phyloP scores from a whole-genome alignment of 2,113 vertebrate genomes.

The Trichechus manatus region DNA sequence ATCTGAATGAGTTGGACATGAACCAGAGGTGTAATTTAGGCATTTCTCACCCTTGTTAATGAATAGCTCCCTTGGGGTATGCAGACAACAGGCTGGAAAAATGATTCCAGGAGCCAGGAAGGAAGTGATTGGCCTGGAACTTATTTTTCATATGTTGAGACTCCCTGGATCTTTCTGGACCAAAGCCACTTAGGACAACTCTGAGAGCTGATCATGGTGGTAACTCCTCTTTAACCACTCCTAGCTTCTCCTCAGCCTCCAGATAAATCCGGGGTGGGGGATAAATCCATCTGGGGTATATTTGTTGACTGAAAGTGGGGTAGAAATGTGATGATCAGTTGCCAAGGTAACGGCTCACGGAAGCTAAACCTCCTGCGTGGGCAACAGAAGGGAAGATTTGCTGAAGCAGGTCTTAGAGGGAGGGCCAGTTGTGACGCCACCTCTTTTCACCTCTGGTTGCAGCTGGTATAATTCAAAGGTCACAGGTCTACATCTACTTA shows the following conservation, averaged over 20 bases:
- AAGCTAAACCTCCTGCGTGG: neutral
- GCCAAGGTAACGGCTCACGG: neutral
- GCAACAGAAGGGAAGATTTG: neutral
- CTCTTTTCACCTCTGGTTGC: neutral
- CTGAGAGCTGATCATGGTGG: neutral
- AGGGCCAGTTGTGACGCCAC: neutral
- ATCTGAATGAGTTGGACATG: slow-evolving; percentile 79
- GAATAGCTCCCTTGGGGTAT: slow-evolving; percentile 77
- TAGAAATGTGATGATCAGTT: neutral
- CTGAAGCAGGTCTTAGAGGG: neutral
- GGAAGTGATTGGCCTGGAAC: slow-evolving; percentile 69
- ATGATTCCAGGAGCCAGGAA: slow-evolving; percentile 75
- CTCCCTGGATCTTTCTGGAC: slow-evolving; percentile 69
- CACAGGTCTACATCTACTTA: neutral
- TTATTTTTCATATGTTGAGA: slow-evolving; percentile 63
- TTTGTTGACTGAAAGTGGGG: neutral
- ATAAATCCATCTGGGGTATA: neutral
- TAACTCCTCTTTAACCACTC: slow-evolving; percentile 22
- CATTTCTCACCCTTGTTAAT: slow-evolving; percentile 81
- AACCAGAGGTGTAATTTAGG: slow-evolving; percentile 79
- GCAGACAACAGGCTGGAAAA: slow-evolving; percentile 68
- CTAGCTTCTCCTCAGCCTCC: neutral
- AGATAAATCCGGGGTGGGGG: neutral
- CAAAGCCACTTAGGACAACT: slow-evolving; percentile 40
- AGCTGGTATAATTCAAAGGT: neutral